Evolutionary conservation across 2,888 invertebrate genomes (phyloP), one percentile per base, ranked within the genome.

Genomic region (Tromatobia lineatoria): DNA sequence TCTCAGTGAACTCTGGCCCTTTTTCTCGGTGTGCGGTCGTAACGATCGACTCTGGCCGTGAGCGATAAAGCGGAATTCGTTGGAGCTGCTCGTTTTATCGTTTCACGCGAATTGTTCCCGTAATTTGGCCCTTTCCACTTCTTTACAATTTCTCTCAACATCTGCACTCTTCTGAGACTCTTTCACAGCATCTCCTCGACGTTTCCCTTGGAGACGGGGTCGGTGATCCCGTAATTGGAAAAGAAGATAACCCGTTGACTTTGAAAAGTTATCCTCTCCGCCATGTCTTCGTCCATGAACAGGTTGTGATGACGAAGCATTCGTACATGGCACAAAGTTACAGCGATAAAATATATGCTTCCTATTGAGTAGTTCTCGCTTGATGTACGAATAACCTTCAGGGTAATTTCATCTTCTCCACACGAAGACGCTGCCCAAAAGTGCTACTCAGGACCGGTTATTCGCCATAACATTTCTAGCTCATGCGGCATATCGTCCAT

Each of bases 11-110:
- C 80, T 79, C 75, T 38, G 7, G 25, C 25, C 54, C 50, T 66
- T 25, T 57, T 42, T 66, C 50, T 50, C 29, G 15, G 66, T 18
- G 42, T 52, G 59, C 75, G 34, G 71, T 80, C 25, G 50, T 71
- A 80, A 83, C 80, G 29, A 76, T 71, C 80, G 66, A 57, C 71
- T 50, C 25, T 45, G 57, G 57, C 45, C 50, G 52, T 75, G 64
- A 20, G 54, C 64, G 71, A 80, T 75, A 80, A 83, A 83, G 75
- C n/a, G 13, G 47, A 83, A 74, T 71, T 57, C 75, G 66, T 75
- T 75, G 50, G 50, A 61, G 18, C 25, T n/a, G 47, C 50, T 61
- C 74, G 15, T 52, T 70, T 64, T 61, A 76, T 66, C 64, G 52
- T 54, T 70, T 64, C 59, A 20, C 61, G 25, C 77, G 77, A 61